phyloP scores from a whole-genome alignment of 1,140 invertebrate genomes.

The Pomacea maculata region DNA sequence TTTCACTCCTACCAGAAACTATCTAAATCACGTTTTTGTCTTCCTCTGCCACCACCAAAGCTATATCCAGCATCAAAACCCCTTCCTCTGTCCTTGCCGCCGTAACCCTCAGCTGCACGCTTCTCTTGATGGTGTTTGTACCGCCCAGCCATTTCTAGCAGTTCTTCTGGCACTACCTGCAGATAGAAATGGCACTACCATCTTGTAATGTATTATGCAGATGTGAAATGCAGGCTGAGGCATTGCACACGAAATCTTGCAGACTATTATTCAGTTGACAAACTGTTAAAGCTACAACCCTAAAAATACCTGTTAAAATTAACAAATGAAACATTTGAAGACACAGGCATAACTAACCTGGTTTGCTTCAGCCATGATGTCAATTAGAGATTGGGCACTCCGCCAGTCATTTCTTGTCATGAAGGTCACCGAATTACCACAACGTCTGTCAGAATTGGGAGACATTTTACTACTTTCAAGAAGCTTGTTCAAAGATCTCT shows the following conservation, averaged over 20 bases:
- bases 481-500: neutral
- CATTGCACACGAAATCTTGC: no score
- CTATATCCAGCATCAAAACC: slow-evolving; percentile 28
- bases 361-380: slow-evolving; percentile 62
- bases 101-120: slow-evolving; percentile 25
- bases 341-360: slow-evolving; percentile 44
- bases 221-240: no score
- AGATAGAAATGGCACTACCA: neutral
- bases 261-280: no score
- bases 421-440: slow-evolving; percentile 65
- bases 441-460: slow-evolving; percentile 64
- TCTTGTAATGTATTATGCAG: no score
- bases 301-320: no score
- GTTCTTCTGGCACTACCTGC: slow-evolving; percentile 74
- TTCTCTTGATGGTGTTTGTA: slow-evolving; percentile 32
- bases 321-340: no score
- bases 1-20: neutral
- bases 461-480: slow-evolving; percentile 5
- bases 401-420: slow-evolving; percentile 62
- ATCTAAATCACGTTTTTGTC: neutral
- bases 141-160: slow-evolving; percentile 51
- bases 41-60: slow-evolving; percentile 21
- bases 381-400: slow-evolving; percentile 59
- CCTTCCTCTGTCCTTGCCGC: slow-evolving; percentile 29
- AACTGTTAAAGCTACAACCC: no score